Conservation (phyloP, 1,140 invertebrate genomes). For the Dryas iulia region DNA sequence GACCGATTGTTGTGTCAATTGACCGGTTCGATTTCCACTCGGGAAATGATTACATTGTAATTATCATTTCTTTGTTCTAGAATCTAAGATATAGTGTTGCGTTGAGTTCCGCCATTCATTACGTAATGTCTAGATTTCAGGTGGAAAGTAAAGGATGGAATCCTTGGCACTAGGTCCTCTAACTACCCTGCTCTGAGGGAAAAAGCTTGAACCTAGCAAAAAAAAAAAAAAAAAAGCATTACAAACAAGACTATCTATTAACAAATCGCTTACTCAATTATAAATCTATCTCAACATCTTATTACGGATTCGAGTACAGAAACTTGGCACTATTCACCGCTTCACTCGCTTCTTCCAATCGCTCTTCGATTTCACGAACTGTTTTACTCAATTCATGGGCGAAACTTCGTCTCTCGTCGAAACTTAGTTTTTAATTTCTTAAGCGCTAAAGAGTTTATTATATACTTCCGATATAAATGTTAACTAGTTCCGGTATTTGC, state of each 20-base stretch:
- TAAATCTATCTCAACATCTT: neutral
- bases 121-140: too few species aligned
- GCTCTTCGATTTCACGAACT: constrained; percentile 1
- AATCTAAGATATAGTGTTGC: too few species aligned
- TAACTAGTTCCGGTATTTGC: neutral
- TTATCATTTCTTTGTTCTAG: too few species aligned
- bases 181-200: too few species aligned
- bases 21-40: too few species aligned
- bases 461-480: neutral
- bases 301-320: neutral
- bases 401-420: neutral
- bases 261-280: neutral
- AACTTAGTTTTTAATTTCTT: constrained; percentile 2
- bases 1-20: too few species aligned
- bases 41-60: too few species aligned
- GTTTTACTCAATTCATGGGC: neutral
- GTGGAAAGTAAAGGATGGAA: too few species aligned
- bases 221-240: too few species aligned
- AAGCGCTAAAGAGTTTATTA: constrained; percentile 1
- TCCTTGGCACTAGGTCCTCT: too few species aligned
- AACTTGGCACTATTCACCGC: neutral
- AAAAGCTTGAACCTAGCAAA: too few species aligned
- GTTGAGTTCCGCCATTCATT: too few species aligned
- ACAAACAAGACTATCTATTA: neutral
- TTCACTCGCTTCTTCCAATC: neutral